Base-by-base conservation (phyloP, 2,113 vertebrate species). In the Microtus pennsylvanicus region DNA sequence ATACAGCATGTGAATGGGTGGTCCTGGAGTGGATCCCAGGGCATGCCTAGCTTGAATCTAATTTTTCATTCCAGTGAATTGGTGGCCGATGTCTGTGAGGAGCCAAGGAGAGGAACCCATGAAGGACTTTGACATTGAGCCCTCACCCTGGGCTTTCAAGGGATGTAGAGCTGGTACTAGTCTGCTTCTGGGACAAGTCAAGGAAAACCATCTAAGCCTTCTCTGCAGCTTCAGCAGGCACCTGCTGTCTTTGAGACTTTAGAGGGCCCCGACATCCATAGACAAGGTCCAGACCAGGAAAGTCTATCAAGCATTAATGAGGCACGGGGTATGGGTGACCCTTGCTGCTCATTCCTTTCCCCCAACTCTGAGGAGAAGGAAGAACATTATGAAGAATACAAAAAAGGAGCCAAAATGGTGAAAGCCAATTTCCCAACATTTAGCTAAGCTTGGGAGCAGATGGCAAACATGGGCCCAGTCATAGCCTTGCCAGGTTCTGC, bases 271-370 rank as follows among this genome's bases (percentile, higher is more conserved):
- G 92, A 86, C 67, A 90, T 94, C 78, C 82, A 91, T 21, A 94
- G 85, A 89, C 58, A 65, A 90, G 81, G 47, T 74, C 81, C 61
- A 82, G 74, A 33, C 72, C 24, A 90, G 81, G 85, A 47, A 38
- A 90, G 63, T 78, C 81, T 74, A 28, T 82, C 78, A 96, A 85
- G 94, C 72, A 90, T 94, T 93, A 89, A 96, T 95, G 65, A 93
- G 89, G 70, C 75, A 33, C n/a, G 65, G 17, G 42, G 55, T 70
- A 52, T 22, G 10, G 76, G 70, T 90, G 89, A 96, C 82, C 55
- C 95, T 93, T 92, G 67, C 78, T 78, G 92, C 88, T 55, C 21
- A 33, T 72, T 94, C 55, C 77, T 89, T 83, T 80, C 90, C 74
- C 96, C 90, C 24, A 74, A 38, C 72, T 80, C 74, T 10, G 50